Evolutionary conservation across 2,888 invertebrate genomes (phyloP), one percentile per base, ranked within the genome.

Genomic region (Athalia cordata): DNA sequence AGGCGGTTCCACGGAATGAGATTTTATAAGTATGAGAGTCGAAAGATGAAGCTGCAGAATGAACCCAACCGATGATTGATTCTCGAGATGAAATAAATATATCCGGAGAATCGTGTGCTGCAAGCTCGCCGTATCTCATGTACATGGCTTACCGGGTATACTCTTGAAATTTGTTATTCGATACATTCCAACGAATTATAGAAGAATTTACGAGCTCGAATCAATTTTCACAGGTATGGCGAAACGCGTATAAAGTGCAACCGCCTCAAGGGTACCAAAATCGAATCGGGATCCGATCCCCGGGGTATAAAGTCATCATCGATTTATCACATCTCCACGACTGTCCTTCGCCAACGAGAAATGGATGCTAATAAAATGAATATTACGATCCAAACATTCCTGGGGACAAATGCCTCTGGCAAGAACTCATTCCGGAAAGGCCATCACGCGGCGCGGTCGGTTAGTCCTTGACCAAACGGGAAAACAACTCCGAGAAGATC

Each of bases 401-500:
- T 45, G 3, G 6, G 49, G 66, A 29, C 66, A 49, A 15, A 66
- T 66, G 66, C 66, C 49, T 49, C 49, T 0, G 66, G 66, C 47
- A 49, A 66, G 72, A 45, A 59, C 5, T 72, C 61, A 45, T 57
- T 59, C 59, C 6, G 8, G 13, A 59, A 59, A 57, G 59, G 59
- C 9, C 11, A 72, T 68, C 55, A 11, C 55, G 68, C 52, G 29
- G 13, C n/a, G 11, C 55, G 55, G 55, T 29, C 29, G 29, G 29
- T 7, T 1, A 4, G 43, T 29, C 68, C 68, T 68, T 68, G 68
- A 68, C 68, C 68, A 50, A 50, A 55, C 52, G 68, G 6, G 68
- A 68, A 52, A 52, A 68, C 68, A 68, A 68, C 55, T 68, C 55
- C 5, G 29, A 50, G 55, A 68, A 68, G 52, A 68, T 68, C 68